Evolutionary conservation across 1,140 invertebrate genomes (phyloP), one percentile per base, ranked within the genome.

Genomic region (Oscheius sp.): DNA sequence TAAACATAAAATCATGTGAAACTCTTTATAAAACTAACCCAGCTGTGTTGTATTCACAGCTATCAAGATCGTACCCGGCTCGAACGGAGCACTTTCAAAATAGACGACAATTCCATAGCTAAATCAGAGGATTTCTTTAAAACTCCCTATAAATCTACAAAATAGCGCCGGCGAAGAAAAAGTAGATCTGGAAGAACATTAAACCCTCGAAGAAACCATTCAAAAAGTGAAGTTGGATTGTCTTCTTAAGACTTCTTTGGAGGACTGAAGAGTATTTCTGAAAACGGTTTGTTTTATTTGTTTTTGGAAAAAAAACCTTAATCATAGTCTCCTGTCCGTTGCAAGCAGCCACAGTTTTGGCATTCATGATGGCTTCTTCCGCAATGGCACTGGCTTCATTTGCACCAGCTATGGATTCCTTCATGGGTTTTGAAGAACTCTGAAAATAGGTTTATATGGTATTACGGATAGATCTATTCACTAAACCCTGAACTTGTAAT

Each of bases 251-350:
- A 63, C 34, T 63, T 3, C 34, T 32, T 35, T n/a, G 1, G 31
- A 66, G 13, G 26, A 45, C 1, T 1, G 20, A 18, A 0, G 1
- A 1, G 58, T 64, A 68, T 63, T 64, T 68, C 55, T 63, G 23
- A 45, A 71, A 1, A 1, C 20, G 34, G 2, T 61, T 0, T 28
- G n/a, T n/a, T n/a, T n/a, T n/a, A n/a, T n/a, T n/a, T n/a, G n/a
- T n/a, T n/a, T n/a, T n/a, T n/a, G n/a, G n/a, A n/a, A n/a, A n/a
- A n/a, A n/a, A n/a, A 3, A 32, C 34, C 7, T 4, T 26, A 10
- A 42, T 63, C 85, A 92, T 91, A 18, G 35, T 64, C 34, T 71
- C 28, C 36, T 71, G 49, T 63, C 68, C 68, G 32, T 71, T 71
- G 28, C 49, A 71, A 23, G 68, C 29, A 3, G 31, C 3, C 0